These are phyloP conservation scores for Bos javanicus DNA, from an alignment of 2,113 vertebrate species.

Conservation along the genomic window DNA sequence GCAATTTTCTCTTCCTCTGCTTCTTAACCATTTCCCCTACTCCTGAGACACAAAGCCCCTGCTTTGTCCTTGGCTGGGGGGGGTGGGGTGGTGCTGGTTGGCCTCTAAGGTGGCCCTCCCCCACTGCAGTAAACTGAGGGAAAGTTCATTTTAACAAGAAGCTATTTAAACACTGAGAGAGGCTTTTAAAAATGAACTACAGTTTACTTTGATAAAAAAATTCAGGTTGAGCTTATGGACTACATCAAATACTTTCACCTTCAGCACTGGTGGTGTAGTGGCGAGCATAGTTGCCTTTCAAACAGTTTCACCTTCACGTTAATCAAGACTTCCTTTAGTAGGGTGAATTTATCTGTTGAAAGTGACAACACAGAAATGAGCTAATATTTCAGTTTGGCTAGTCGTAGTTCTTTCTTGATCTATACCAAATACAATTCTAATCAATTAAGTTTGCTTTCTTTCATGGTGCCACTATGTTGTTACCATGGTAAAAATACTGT, in stretches of 20 bases:
- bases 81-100: not conserved
- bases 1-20: slow-evolving; percentile 72
- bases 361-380: slow-evolving; percentile 45
- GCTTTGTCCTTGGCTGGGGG: slow-evolving; percentile 51
- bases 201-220: slow-evolving; percentile 30
- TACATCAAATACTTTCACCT: not conserved
- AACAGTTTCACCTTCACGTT: slow-evolving; percentile 33
- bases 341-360: slow-evolving; percentile 27
- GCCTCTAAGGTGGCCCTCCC: not conserved
- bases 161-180: not conserved
- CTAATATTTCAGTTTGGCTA: slow-evolving; percentile 21
- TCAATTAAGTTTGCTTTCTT: slow-evolving; percentile 8
- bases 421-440: not conserved
- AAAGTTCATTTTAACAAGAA: slow-evolving; percentile 44
- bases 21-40: slow-evolving; percentile 70
- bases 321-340: slow-evolving; percentile 38
- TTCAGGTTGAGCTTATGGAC: not conserved
- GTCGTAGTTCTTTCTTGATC: not conserved
- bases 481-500: not conserved
- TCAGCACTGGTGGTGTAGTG: slow-evolving; percentile 83
- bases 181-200: not conserved
- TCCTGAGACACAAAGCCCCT: slow-evolving; percentile 38
- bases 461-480: not conserved
- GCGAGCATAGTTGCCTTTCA: slow-evolving; percentile 88
- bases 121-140: not conserved